Conservation (phyloP, 2,888 invertebrate genomes). For the Dascillus cervinus region DNA sequence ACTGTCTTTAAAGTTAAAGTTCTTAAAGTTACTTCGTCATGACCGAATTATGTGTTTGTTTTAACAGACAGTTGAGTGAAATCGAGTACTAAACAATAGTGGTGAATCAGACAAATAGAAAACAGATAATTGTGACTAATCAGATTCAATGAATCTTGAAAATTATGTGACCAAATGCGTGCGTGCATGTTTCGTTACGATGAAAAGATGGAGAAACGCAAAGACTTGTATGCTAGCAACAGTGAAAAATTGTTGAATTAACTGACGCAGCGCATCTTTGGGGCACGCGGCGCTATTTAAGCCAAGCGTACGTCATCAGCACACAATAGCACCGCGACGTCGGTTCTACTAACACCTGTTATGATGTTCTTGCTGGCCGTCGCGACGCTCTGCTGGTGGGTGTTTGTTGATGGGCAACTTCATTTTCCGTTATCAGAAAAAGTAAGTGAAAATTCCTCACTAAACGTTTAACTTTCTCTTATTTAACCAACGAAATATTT, state of each 20-base stretch:
- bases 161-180: neutral
- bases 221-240: slow-evolving; percentile 10
- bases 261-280: slow-evolving; percentile 30
- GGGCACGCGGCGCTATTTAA: slow-evolving; percentile 31
- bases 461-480: neutral
- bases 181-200: too few relatives aligned
- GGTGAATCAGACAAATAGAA: too few relatives aligned
- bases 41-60: too few relatives aligned
- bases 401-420: slow-evolving; percentile 16
- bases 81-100: too few relatives aligned
- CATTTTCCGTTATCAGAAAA: slow-evolving; percentile 13
- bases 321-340: slow-evolving; percentile 30
- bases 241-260: too few relatives aligned
- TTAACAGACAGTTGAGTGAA: too few relatives aligned
- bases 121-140: too few relatives aligned
- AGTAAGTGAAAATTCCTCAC: slow-evolving; percentile 10
- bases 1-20: too few relatives aligned
- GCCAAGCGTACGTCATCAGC: slow-evolving; percentile 24
- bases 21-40: too few relatives aligned
- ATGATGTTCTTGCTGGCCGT: slow-evolving; percentile 27
- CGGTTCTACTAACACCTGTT: slow-evolving; percentile 27
- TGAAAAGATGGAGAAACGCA: slow-evolving; percentile 1
- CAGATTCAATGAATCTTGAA: too few relatives aligned
- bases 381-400: slow-evolving; percentile 23
- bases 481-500: neutral